These are phyloP conservation scores for Trachythela sp. DNA, from an alignment of 64 coral and sea anemone species.

Conservation along the genomic window DNA sequence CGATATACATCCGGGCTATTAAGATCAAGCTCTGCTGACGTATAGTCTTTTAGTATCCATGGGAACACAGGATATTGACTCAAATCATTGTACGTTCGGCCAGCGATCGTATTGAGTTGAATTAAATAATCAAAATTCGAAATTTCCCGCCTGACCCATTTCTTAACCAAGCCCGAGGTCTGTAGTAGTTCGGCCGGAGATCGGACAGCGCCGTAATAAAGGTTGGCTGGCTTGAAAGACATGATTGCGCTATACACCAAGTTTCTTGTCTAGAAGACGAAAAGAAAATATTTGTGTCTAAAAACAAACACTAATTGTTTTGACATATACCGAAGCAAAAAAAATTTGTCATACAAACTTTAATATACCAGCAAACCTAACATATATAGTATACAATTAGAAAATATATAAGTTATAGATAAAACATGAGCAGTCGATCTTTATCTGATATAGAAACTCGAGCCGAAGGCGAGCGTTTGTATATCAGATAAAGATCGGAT, in stretches of 20 bases:
- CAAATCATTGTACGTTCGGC: conserved; percentile 18
- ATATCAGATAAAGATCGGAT: too few relatives aligned
- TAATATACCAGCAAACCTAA: too few relatives aligned
- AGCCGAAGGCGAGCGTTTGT: too few relatives aligned
- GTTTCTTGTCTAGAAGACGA: conserved; percentile 56
- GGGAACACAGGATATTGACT: conserved; percentile 14
- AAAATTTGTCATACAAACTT: too few relatives aligned
- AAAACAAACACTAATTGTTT: too few relatives aligned
- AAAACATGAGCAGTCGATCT: too few relatives aligned
- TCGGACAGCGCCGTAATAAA: conserved; percentile 83
- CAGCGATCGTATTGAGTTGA: conserved; percentile 1
- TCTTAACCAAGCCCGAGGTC: not conserved
- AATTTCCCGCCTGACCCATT: conserved; percentile 16
- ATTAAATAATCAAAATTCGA: conserved; percentile 22
- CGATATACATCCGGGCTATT: not conserved
- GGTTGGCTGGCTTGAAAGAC: conserved; percentile 74
- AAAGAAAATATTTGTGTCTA: too few relatives aligned
- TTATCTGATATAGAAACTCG: too few relatives aligned
- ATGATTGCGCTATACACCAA: conserved; percentile 78
- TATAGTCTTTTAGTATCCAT: conserved; percentile 9
- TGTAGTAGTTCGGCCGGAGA: conserved; percentile 48
- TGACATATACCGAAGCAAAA: too few relatives aligned
- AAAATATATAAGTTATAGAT: too few relatives aligned
- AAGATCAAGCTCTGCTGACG: not conserved
- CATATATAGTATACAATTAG: too few relatives aligned